Percentiles rank a stretch among this genome's conserved stretches.
Evolutionary conservation across 2,113 vertebrate genomes (phyloP).

Genomic region (Verasper variegatus): DNA sequence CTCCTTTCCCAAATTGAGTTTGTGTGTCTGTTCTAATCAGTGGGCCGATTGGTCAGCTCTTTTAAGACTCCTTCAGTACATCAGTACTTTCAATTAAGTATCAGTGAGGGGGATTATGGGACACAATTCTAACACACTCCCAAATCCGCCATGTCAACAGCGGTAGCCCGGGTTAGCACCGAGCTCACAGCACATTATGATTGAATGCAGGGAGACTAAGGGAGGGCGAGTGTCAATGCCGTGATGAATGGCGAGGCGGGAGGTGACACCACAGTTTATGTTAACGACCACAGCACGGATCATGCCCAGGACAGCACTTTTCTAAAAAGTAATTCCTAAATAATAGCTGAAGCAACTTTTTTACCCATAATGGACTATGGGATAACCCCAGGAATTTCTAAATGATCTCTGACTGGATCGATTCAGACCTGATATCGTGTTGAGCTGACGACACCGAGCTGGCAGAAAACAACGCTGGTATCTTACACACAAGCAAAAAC

Average conservation of each 20-base stretch:
- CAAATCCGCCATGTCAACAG: conserved; percentile 40
- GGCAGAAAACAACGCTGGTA: not conserved
- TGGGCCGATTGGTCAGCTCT: conserved; percentile 14
- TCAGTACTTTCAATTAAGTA: conserved; percentile 42
- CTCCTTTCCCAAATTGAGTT: not conserved
- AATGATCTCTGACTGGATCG: not conserved
- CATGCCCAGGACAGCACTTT: conserved; percentile 20
- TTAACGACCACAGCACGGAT: conserved; percentile 13
- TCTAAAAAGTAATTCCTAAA: not conserved
- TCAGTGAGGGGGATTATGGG: conserved; percentile 42
- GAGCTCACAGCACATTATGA: conserved; percentile 37
- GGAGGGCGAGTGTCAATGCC: not conserved
- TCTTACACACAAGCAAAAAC: conserved; percentile 7
- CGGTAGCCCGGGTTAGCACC: conserved; percentile 22
- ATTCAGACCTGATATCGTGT: conserved; percentile 1
- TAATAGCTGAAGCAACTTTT: conserved; percentile 19
- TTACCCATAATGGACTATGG: not conserved
- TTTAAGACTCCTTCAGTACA: conserved; percentile 36
- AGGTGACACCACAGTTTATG: conserved; percentile 36
- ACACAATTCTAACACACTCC: conserved; percentile 27
- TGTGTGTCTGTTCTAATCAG: conserved; percentile 15
- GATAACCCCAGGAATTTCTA: not conserved
- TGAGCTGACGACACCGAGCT: conserved; percentile 16
- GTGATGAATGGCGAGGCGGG: conserved; percentile 35
- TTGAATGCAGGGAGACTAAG: conserved; percentile 36